A percentile compares a stretch with the other conserved stretches of the same genome.
phyloP scores from a whole-genome alignment of 2,113 vertebrate species.

The Murina feae region DNA sequence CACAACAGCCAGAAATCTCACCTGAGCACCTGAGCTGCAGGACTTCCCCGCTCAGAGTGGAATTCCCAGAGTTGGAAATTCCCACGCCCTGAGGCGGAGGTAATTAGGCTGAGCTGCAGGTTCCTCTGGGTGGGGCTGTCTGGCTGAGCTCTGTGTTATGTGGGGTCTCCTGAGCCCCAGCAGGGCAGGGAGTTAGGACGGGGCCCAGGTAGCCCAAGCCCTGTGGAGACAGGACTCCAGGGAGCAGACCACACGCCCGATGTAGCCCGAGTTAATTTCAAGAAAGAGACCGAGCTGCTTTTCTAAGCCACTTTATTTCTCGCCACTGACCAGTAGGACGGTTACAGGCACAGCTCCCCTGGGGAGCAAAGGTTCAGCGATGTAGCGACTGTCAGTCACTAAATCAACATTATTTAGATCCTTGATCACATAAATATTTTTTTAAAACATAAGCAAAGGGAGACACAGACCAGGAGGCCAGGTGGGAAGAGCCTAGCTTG shows the following conservation, averaged over 20 bases:
- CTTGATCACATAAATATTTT: constrained; percentile 55
- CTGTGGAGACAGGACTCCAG: background rate
- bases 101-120: constrained; percentile 16
- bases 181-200: background rate
- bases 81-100: constrained; percentile 40
- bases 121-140: background rate
- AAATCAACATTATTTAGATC: constrained; percentile 65
- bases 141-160: background rate
- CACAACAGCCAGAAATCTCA: constrained; percentile 43
- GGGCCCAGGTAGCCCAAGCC: background rate
- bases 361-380: constrained; percentile 70
- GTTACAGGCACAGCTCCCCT: constrained; percentile 70
- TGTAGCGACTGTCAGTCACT: constrained; percentile 61
- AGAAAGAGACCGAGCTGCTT: constrained; percentile 5
- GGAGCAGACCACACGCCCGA: background rate
- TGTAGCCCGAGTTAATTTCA: background rate
- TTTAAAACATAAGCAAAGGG: constrained; percentile 45
- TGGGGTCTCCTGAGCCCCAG: background rate
- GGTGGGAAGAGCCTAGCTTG: background rate
- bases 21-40: constrained; percentile 18
- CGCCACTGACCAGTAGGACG: constrained; percentile 70
- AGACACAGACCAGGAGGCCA: background rate
- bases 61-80: constrained; percentile 73
- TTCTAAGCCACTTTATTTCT: constrained; percentile 70
- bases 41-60: constrained; percentile 60